Percentiles rank a stretch among this genome's conserved stretches.
These are phyloP conservation scores for Orestias chungarensis DNA, from an alignment of 2,797 vertebrate species.

Conservation along the genomic window DNA sequence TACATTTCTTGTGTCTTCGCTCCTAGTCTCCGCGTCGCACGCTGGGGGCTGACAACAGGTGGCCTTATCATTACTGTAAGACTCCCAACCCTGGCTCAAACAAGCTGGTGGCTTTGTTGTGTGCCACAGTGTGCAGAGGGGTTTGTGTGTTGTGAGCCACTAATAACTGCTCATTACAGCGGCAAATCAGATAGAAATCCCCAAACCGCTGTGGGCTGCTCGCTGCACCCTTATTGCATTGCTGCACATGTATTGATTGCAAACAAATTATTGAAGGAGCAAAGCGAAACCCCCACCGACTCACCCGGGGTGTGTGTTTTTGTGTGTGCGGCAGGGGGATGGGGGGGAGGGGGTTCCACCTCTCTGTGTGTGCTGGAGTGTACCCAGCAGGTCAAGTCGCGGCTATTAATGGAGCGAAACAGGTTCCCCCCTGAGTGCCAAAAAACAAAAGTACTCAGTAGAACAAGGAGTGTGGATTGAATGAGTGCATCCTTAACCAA, in stretches of 20 bases:
- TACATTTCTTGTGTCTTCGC: constrained; percentile 46
- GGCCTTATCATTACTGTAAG: constrained; percentile 62
- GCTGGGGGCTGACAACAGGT: constrained; percentile 63
- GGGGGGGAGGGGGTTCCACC: too few relatives aligned
- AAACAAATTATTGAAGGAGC: constrained; percentile 66
- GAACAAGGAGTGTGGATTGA: constrained; percentile 34
- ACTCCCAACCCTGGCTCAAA: constrained; percentile 53
- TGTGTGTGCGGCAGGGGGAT: constrained; percentile 28
- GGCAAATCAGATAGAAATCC: constrained; percentile 71
- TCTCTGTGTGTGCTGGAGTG: constrained; percentile 15
- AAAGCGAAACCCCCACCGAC: constrained; percentile 45
- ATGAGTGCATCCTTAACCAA: constrained; percentile 44
- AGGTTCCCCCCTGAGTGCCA: constrained; percentile 29
- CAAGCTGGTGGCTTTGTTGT: constrained; percentile 37
- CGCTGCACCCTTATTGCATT: constrained; percentile 47
- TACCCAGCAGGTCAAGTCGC: constrained; percentile 37
- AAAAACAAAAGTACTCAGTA: constrained; percentile 53
- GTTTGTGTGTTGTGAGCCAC: constrained; percentile 23
- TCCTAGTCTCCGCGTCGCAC: constrained; percentile 35
- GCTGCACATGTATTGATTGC: constrained; percentile 70
- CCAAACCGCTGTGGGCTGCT: constrained; percentile 57
- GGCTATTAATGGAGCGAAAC: constrained; percentile 47
- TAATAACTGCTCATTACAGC: constrained; percentile 69
- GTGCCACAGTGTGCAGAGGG: background rate
- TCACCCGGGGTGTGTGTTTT: constrained; percentile 34